Conservation (phyloP, 2,797 vertebrate genomes). For the Manis crassicaudata region DNA sequence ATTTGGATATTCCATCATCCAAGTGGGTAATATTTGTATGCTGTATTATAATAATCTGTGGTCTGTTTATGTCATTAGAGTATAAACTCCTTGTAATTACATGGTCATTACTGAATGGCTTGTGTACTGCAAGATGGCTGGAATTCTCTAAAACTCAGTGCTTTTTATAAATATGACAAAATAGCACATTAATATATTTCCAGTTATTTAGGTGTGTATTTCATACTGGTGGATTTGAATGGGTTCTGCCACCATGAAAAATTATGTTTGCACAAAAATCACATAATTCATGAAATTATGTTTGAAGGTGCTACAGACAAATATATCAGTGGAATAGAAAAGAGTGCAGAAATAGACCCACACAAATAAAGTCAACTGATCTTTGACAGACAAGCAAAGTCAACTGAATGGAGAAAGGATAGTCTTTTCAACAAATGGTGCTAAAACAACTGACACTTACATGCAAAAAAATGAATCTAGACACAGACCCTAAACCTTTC, state of each 20-base stretch:
- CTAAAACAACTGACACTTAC: not conserved
- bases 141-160: not conserved
- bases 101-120: not conserved
- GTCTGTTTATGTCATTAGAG: not conserved
- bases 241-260: not conserved
- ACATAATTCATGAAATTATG: slow-evolving; percentile 5
- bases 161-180: not conserved
- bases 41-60: not conserved
- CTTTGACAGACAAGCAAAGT: not conserved
- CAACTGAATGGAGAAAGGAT: not conserved
- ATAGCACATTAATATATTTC: not conserved
- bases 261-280: not conserved
- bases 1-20: not conserved
- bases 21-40: not conserved
- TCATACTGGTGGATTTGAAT: not conserved
- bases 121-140: not conserved
- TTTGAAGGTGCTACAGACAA: not conserved
- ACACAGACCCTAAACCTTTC: not conserved
- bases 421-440: not conserved
- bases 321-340: not conserved
- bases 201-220: not conserved
- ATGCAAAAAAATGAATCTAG: not conserved
- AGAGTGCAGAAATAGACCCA: not conserved
- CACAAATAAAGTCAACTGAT: not conserved
- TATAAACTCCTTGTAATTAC: not conserved